phyloP scores from a whole-genome alignment of 2,113 vertebrate species.

The Phodopus roborovskii region DNA sequence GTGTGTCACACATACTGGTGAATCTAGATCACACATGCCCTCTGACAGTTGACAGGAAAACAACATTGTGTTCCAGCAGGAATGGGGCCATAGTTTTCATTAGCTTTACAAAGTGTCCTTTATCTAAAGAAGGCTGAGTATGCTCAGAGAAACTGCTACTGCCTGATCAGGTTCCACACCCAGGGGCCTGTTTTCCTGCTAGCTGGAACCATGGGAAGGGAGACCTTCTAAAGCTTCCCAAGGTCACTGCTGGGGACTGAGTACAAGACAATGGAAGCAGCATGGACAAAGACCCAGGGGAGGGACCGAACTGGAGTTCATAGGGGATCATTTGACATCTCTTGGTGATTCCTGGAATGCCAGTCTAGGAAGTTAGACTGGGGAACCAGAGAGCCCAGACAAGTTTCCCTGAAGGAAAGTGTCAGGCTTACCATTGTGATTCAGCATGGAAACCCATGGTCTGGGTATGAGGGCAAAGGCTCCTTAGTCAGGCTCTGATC shows the following conservation, averaged over 20 bases:
- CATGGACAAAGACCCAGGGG: neutral
- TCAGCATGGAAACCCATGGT: neutral
- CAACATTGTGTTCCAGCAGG: neutral
- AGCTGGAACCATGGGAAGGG: neutral
- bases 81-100: neutral
- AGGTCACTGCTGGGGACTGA: neutral
- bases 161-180: neutral
- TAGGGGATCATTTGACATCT: neutral
- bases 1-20: neutral
- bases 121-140: neutral
- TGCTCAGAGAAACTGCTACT: neutral
- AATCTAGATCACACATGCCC: neutral
- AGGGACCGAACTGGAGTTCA: neutral
- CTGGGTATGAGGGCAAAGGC: neutral
- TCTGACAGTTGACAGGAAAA: neutral
- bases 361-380: neutral
- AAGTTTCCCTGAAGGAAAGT: neutral
- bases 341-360: neutral
- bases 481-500: neutral
- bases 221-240: neutral
- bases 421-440: neutral
- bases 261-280: neutral
- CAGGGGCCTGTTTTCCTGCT: neutral
- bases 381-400: neutral
- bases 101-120: conserved; percentile 21